Evolutionary conservation across 2,888 invertebrate species (phyloP).

Genomic region (Conomelus anceps): DNA sequence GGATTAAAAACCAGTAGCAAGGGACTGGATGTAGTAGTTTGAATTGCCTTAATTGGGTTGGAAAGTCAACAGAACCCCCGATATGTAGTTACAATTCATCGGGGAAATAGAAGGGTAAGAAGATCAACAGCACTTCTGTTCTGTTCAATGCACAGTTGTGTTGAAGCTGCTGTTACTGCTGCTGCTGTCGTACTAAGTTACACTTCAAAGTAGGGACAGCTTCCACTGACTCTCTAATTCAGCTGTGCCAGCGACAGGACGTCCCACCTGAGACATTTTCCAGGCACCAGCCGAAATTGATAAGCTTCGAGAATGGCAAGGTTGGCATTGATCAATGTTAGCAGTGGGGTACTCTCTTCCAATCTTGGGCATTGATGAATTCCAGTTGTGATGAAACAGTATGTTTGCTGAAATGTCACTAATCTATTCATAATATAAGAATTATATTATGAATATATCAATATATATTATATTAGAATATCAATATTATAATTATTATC

Average conservation of each 20-base stretch:
- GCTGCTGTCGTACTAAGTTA: neutral
- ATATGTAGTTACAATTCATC: neutral
- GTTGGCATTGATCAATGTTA: neutral
- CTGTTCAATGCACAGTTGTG: neutral
- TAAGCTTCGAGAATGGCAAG: neutral
- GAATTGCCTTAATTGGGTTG: neutral
- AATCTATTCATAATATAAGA: too few relatives aligned
- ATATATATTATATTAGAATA: too few relatives aligned
- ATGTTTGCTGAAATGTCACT: too few relatives aligned
- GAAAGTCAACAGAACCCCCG: neutral
- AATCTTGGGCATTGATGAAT: neutral
- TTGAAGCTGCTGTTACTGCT: too few relatives aligned
- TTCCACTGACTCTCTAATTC: neutral
- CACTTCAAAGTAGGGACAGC: neutral
- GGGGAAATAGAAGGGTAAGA: neutral
- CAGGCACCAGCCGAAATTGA: neutral
- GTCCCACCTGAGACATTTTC: neutral
- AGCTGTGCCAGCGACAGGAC: neutral
- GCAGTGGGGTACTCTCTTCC: too few relatives aligned
- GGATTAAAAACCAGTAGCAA: neutral
- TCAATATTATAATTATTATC: too few relatives aligned
- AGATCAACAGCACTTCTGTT: neutral
- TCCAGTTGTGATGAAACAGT: neutral
- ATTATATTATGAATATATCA: too few relatives aligned
- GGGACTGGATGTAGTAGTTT: neutral